Base-by-base conservation (phyloP, 1,140 invertebrate genomes). In the Chrysoperla carnea region DNA sequence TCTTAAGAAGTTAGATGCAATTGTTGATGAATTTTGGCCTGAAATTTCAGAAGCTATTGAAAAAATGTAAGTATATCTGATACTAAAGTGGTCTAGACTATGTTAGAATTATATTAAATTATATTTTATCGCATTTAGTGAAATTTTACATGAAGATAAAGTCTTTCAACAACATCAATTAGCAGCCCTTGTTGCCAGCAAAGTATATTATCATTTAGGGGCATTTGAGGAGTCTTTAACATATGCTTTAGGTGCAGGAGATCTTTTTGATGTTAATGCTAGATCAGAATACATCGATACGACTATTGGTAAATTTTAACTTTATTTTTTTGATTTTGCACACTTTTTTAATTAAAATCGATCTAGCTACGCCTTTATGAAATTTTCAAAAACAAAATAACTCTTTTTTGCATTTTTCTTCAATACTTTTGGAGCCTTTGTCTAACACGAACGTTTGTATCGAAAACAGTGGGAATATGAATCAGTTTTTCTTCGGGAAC, bases 1-100 rank as follows among this genome's bases (percentile, higher is more conserved):
- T 14, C 52, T 84, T 41, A 82, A 84, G 52, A 92, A 92, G 56
- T 66, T 98, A 36, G 83, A 97, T 62, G 73, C 76, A 53, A 89
- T 98, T 58, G 92, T 97, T 0, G 90, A 96, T 61, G 86, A 94
- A 61, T 97, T 97, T 66, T 97, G 93, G 93, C 88, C 92, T 12
- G 93, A 97, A 68, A 96, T 97, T 48, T 94, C 91, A 0, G 94
- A 98, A 66, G 87, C 90, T 8, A 92, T 98, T 56, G 84, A 87
- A 55, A 97, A 95, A 68, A 95, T 98, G 81, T 83, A 69, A 68
- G 69, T 62, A 47, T 27, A 37, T 15, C 13, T 40, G 27, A 39
- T 31, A 36, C n/a, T 13, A 12, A 8, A 23, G 17, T 23, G 17
- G 5, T 23, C n/a, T 23, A 23, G 17, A n/a, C n/a, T n/a, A n/a